Evolutionary conservation across 2,888 invertebrate species (phyloP).

Genomic region (Eupithecia inturbata): DNA sequence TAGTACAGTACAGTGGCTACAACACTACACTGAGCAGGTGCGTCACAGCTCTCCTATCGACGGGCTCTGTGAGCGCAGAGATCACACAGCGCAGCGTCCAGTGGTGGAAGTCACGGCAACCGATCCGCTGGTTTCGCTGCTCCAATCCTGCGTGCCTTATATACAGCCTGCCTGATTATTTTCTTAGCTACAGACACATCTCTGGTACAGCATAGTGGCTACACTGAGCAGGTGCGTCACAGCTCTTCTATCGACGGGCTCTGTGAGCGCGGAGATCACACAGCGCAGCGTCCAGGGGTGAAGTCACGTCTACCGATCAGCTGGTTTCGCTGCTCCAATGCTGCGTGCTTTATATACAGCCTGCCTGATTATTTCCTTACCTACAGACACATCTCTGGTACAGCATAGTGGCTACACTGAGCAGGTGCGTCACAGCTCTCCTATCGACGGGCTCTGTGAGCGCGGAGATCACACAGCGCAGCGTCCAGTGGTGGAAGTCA

Average conservation of each 20-base stretch:
- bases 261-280: conserved; percentile 61
- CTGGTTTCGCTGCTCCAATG: conserved; percentile 71
- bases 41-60: conserved; percentile 49
- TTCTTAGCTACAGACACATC: conserved; percentile 65
- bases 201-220: conserved; percentile 59
- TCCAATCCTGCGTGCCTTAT: conserved; percentile 55
- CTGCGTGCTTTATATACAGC: too few relatives aligned
- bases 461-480: conserved; percentile 67
- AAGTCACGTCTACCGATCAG: conserved; percentile 82
- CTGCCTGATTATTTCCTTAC: conserved; percentile 45
- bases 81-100: conserved; percentile 77
- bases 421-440: conserved; percentile 48
- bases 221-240: conserved; percentile 53
- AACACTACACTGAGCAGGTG: conserved; percentile 55
- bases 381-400: conserved; percentile 66
- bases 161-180: too few relatives aligned
- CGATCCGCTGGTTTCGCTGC: conserved; percentile 78
- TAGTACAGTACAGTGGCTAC: conserved; percentile 61
- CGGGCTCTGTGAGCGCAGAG: conserved; percentile 58
- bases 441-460: conserved; percentile 57
- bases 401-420: conserved; percentile 57
- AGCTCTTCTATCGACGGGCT: conserved; percentile 48
- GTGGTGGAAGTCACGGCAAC: conserved; percentile 82
- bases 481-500: conserved; percentile 84
- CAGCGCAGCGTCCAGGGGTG: conserved; percentile 83